Conservation (phyloP, 2,888 invertebrate species). For the Drosophila antonietae region DNA sequence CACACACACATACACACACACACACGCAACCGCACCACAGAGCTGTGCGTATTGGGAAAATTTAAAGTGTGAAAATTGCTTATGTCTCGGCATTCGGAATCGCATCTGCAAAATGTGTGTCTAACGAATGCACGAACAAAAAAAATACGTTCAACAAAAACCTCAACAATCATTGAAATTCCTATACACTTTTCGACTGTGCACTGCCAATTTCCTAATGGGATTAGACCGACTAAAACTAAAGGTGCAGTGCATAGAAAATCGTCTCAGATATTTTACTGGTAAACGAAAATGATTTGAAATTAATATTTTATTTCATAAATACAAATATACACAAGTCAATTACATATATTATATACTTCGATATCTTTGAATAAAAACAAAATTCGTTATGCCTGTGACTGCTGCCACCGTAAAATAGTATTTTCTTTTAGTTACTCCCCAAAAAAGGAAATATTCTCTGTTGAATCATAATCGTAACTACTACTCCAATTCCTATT, state of each 20-base stretch:
- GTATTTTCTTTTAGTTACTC: too few species aligned
- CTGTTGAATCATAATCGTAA: too few species aligned
- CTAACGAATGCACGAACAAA: constrained; percentile 19
- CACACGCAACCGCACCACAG: constrained; percentile 8
- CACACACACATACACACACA: not conserved
- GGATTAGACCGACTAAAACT: constrained; percentile 29
- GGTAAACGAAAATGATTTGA: too few species aligned
- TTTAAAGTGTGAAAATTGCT: constrained; percentile 71
- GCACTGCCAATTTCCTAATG: constrained; percentile 28
- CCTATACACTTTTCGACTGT: constrained; percentile 27
- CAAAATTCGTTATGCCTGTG: too few species aligned
- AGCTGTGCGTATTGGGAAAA: constrained; percentile 45
- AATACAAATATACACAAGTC: too few species aligned
- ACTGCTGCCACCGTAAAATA: too few species aligned
- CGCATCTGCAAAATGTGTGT: constrained; percentile 60
- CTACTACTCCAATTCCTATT: too few species aligned
- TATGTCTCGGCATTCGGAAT: constrained; percentile 51
- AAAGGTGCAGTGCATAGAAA: constrained; percentile 10
- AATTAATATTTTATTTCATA: too few species aligned
- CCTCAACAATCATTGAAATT: constrained; percentile 34
- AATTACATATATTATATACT: too few species aligned
- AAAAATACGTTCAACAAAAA: constrained; percentile 15
- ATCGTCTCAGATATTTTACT: too few species aligned
- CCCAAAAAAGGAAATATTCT: too few species aligned
- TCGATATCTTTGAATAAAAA: too few species aligned